Evolutionary conservation across 2,888 invertebrate genomes (phyloP).

Genomic region (Gymnosoma rotundatum): DNA sequence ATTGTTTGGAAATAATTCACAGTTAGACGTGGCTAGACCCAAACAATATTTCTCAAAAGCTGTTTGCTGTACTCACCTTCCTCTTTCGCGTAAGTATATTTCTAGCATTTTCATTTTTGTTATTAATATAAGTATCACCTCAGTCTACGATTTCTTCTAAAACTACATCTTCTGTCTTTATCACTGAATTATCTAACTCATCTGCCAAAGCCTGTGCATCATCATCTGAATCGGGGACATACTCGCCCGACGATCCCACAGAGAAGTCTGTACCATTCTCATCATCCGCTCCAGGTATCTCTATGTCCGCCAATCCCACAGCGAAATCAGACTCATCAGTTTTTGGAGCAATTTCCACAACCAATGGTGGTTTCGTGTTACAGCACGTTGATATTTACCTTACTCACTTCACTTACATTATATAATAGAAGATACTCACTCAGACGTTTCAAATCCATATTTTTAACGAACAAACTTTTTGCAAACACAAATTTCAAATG

Average conservation of each 20-base stretch:
- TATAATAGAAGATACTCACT: too few species aligned
- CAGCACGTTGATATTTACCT: slow-evolving; percentile 41
- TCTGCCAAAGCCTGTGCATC: too few species aligned
- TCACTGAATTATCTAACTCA: too few species aligned
- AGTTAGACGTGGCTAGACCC: too few species aligned
- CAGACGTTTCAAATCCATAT: slow-evolving; percentile 47
- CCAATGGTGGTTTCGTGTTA: too few species aligned
- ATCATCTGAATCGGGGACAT: too few species aligned
- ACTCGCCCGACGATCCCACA: too few species aligned
- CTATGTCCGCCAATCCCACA: slow-evolving; percentile 37
- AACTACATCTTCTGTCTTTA: too few species aligned
- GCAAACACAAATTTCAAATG: not conserved
- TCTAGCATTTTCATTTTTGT: slow-evolving; percentile 29
- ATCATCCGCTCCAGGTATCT: slow-evolving; percentile 29
- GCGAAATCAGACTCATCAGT: not conserved
- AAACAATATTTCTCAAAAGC: not conserved
- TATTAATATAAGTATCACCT: slow-evolving; percentile 50
- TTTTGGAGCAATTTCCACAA: not conserved
- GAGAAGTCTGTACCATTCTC: too few species aligned
- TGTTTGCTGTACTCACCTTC: slow-evolving; percentile 42
- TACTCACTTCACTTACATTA: slow-evolving; percentile 47
- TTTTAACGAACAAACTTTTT: slow-evolving; percentile 45
- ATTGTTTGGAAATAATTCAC: too few species aligned
- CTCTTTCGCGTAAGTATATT: slow-evolving; percentile 38
- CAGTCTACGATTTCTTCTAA: slow-evolving; percentile 48